These are phyloP conservation scores for Merops nubicus DNA, from an alignment of 2,113 vertebrate genomes.

Conservation along the genomic window DNA sequence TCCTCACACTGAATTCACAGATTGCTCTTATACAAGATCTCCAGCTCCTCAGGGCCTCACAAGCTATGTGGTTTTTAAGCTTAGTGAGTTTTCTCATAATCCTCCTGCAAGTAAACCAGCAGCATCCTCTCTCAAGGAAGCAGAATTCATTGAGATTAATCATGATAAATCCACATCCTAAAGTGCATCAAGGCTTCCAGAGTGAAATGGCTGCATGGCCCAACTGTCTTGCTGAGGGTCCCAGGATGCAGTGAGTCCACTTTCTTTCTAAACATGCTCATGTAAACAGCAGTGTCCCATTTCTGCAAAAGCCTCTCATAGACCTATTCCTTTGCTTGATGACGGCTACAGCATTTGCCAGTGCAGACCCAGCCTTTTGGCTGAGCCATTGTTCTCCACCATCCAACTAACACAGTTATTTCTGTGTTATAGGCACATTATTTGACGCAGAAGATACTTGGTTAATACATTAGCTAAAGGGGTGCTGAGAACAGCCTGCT, in stretches of 20 bases:
- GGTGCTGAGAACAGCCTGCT: not conserved
- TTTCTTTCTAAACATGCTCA: not conserved
- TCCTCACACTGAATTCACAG: not conserved
- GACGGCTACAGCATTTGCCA: not conserved
- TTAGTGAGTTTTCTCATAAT: not conserved
- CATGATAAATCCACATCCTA: not conserved
- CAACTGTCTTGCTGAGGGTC: not conserved
- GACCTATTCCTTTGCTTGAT: not conserved
- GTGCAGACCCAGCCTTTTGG: not conserved
- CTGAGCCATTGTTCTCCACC: conserved; percentile 1
- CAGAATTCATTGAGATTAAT: not conserved
- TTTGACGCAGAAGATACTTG: conserved; percentile 8
- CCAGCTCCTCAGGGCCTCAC: not conserved
- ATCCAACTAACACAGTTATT: not conserved
- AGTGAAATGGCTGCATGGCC: not conserved
- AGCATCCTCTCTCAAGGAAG: not conserved
- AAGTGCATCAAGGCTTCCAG: not conserved
- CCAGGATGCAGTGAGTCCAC: not conserved
- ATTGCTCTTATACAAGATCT: not conserved
- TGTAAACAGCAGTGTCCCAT: not conserved
- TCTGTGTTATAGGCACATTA: conserved; percentile 9
- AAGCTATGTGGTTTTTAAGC: too few species aligned
- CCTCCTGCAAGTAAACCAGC: not conserved
- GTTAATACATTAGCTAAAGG: conserved; percentile 15
- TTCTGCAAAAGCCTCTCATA: not conserved